Percentiles rank a stretch among this genome's conserved stretches.
Evolutionary conservation across 2,888 invertebrate species (phyloP).

Genomic region (Drosophila flavopinicola): DNA sequence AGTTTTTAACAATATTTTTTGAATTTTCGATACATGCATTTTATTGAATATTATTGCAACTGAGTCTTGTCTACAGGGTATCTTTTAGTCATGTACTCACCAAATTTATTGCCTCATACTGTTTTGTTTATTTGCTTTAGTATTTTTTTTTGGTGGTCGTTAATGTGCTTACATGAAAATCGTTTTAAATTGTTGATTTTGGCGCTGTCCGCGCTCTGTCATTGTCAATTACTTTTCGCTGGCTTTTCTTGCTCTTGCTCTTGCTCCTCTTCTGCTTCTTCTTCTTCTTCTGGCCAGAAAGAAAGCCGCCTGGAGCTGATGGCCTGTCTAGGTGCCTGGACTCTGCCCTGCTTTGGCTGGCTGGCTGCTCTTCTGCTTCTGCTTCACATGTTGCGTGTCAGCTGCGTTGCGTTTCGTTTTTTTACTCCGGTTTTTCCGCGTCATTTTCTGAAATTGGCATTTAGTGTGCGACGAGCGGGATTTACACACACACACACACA

Average conservation of each 20-base stretch:
- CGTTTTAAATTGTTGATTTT: conserved; percentile 77
- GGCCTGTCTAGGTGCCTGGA: conserved; percentile 17
- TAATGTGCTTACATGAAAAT: conserved; percentile 74
- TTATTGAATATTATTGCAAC: no score
- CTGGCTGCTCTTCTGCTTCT: conserved; percentile 1
- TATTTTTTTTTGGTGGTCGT: conserved; percentile 27
- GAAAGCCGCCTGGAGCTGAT: conserved; percentile 54
- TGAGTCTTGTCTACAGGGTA: conserved; percentile 3
- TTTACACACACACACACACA: conserved; percentile 63
- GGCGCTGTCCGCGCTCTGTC: conserved; percentile 63
- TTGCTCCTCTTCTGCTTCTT: neutral
- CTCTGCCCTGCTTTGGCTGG: neutral
- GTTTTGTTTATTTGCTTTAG: conserved; percentile 40
- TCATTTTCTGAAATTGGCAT: conserved; percentile 80
- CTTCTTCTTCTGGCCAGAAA: conserved; percentile 11
- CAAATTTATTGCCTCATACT: neutral
- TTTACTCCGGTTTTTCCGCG: conserved; percentile 64
- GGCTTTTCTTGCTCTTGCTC: neutral
- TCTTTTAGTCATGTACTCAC: neutral
- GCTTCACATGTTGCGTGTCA: conserved; percentile 70
- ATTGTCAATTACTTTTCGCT: conserved; percentile 68
- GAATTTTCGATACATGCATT: neutral
- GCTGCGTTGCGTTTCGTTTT: conserved; percentile 32
- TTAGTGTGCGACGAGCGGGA: conserved; percentile 78
- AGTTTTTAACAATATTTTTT: no score